These are phyloP conservation scores for Tapirus terrestris DNA, from an alignment of 2,113 vertebrate species.

Conservation along the genomic window DNA sequence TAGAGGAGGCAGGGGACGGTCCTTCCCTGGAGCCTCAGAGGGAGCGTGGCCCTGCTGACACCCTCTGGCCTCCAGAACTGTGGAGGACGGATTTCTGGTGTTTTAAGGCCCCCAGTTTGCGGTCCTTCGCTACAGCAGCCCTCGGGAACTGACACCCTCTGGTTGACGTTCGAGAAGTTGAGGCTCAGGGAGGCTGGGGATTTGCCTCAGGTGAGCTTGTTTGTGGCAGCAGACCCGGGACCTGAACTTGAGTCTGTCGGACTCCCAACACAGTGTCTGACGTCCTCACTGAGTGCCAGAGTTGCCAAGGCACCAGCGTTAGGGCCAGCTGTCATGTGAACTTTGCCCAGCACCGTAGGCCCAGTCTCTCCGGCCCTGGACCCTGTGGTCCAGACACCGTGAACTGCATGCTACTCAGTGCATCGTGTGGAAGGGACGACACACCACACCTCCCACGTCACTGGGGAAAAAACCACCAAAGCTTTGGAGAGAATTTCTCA, in stretches of 20 bases:
- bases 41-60: rapidly evolving
- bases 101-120: not conserved
- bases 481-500: not conserved
- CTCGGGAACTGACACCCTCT: rapidly evolving
- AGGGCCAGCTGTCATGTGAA: not conserved
- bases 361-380: not conserved
- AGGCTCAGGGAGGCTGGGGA: not conserved
- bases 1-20: not conserved
- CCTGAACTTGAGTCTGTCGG: not conserved
- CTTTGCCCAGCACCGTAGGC: not conserved
- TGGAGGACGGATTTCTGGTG: not conserved
- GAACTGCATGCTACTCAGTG: not conserved
- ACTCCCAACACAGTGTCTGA: not conserved
- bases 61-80: not conserved
- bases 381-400: rapidly evolving
- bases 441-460: not conserved
- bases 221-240: not conserved
- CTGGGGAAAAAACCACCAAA: not conserved
- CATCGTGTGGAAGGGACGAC: not conserved
- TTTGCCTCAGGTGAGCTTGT: not conserved
- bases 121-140: not conserved
- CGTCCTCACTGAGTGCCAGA: not conserved
- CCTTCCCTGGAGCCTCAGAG: not conserved
- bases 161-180: not conserved
- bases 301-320: not conserved